Percentiles rank a stretch among this genome's conserved stretches.
phyloP scores from a whole-genome alignment of 1,140 invertebrate genomes.

The Drosophila albomicans region DNA sequence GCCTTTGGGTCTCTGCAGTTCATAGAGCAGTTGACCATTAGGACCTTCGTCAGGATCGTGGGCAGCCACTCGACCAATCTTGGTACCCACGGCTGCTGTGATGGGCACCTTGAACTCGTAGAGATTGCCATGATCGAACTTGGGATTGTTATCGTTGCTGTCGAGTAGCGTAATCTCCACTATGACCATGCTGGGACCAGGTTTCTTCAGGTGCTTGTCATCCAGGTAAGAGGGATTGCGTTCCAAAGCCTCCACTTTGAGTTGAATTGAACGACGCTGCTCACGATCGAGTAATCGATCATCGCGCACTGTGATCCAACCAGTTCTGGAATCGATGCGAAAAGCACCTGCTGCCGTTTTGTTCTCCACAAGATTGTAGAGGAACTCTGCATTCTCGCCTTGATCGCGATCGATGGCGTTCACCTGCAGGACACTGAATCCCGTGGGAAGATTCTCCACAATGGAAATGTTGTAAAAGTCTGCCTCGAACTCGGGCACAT shows the following conservation, averaged over 20 bases:
- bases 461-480: constrained; percentile 96
- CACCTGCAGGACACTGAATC: constrained; percentile 93
- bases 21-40: constrained; percentile 92
- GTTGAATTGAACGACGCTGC: constrained; percentile 88
- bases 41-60: constrained; percentile 92
- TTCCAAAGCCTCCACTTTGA: constrained; percentile 92
- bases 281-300: constrained; percentile 92
- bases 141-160: constrained; percentile 94
- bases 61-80: constrained; percentile 90
- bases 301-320: constrained; percentile 94
- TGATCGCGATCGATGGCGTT: constrained; percentile 92
- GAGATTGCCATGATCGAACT: constrained; percentile 92
- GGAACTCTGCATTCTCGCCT: constrained; percentile 93
- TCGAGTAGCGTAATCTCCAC: constrained; percentile 93
- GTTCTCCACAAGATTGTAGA: constrained; percentile 88
- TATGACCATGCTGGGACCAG: constrained; percentile 87
- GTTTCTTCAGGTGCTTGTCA: constrained; percentile 66
- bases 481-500: constrained; percentile 93
- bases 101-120: constrained; percentile 91
- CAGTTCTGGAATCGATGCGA: constrained; percentile 90
- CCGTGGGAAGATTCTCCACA: constrained; percentile 95
- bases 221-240: constrained; percentile 78
- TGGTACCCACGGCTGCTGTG: constrained; percentile 88
- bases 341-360: constrained; percentile 91
- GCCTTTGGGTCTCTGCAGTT: constrained; percentile 88